phyloP scores from a whole-genome alignment of 2,797 vertebrate genomes.

The Pipistrellus kuhlii region DNA sequence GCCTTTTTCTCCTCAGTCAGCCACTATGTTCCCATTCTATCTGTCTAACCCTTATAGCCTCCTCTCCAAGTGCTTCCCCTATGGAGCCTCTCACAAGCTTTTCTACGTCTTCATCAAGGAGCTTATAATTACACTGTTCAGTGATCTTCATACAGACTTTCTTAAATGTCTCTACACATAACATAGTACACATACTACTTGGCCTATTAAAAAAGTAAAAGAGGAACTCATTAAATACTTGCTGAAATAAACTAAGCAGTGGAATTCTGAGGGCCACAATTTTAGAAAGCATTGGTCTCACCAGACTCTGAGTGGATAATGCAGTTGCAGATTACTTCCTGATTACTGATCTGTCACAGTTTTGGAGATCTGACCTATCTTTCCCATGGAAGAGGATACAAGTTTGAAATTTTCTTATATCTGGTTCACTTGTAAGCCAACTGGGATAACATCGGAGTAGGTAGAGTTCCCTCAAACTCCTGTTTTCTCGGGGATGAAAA shows the following conservation, averaged over 20 bases:
- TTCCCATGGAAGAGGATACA: background rate
- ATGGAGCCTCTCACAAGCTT: background rate
- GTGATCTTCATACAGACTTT: background rate
- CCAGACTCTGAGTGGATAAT: background rate
- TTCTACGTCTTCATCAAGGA: background rate
- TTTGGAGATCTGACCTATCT: background rate
- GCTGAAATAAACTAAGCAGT: constrained; percentile 36
- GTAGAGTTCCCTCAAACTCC: background rate
- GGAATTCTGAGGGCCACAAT: background rate
- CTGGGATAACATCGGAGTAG: background rate
- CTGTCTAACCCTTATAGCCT: background rate
- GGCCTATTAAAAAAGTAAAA: background rate
- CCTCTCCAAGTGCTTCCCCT: background rate
- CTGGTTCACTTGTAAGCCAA: background rate
- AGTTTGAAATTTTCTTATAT: constrained; percentile 54
- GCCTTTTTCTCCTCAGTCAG: background rate
- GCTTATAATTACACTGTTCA: background rate
- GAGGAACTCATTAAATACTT: background rate
- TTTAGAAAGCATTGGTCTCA: background rate
- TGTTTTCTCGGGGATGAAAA: constrained; percentile 8
- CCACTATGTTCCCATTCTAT: background rate
- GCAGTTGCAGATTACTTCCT: background rate
- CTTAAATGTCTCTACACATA: background rate
- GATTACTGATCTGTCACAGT: background rate
- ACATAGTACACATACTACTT: background rate